These are phyloP conservation scores for Geothlypis trichas DNA, from an alignment of 2,113 vertebrate genomes.

Conservation along the genomic window DNA sequence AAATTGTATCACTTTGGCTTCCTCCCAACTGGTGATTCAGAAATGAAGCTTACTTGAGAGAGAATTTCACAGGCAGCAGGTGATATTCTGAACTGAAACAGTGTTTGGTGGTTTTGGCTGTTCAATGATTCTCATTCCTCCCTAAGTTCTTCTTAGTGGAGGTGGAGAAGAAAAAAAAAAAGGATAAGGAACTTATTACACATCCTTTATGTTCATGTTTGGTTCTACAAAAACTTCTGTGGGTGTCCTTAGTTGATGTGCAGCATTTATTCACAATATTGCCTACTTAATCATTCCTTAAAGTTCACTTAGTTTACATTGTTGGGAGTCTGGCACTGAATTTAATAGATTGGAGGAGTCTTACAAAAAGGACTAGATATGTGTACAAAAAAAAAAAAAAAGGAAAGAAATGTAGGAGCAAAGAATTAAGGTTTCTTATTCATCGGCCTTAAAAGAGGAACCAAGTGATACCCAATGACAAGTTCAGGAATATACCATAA, in stretches of 20 bases:
- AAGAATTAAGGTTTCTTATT: not conserved
- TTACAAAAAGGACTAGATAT: not conserved
- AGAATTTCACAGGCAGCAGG: conserved; percentile 8
- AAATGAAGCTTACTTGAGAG: not conserved
- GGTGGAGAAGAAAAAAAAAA: not conserved
- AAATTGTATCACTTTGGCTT: not conserved
- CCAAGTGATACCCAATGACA: not conserved
- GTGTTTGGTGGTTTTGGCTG: not conserved
- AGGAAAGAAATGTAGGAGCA: not conserved
- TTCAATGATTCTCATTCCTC: not conserved
- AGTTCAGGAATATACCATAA: not conserved
- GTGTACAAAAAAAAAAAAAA: not conserved
- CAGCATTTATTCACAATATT: not conserved
- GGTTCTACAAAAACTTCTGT: not conserved
- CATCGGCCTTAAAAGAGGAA: not conserved
- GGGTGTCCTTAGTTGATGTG: not conserved
- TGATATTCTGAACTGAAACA: not conserved
- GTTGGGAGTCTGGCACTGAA: not conserved
- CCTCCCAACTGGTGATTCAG: not conserved
- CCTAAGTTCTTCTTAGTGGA: not conserved
- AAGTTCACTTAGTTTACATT: not conserved
- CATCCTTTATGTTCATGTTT: not conserved
- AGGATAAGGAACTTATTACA: not conserved
- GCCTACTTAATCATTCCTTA: not conserved
- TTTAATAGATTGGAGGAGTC: not conserved